Evolutionary conservation across 1,140 invertebrate genomes (phyloP).

Genomic region (Lepidurus packardi): DNA sequence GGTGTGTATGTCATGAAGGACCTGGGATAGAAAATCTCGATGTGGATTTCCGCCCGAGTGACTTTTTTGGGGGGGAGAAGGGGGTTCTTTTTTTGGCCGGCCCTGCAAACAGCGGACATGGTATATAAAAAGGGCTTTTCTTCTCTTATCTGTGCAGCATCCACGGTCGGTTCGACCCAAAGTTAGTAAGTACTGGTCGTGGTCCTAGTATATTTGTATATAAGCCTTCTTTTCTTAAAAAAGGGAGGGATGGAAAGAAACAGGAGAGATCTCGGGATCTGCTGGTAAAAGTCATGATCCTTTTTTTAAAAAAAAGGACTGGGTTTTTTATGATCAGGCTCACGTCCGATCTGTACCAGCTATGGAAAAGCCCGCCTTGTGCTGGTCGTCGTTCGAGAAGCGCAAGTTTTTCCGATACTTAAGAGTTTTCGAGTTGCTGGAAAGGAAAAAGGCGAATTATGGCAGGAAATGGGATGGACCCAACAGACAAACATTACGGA

Average conservation of each 20-base stretch:
- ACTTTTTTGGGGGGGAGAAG: neutral
- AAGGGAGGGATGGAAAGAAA: no score
- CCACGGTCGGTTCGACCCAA: neutral
- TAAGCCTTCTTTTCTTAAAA: neutral
- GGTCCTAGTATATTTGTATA: neutral
- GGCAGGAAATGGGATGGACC: neutral
- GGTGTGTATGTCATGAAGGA: neutral
- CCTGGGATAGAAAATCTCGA: constrained; percentile 17
- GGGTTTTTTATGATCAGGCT: neutral
- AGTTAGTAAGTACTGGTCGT: neutral
- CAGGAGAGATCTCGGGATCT: neutral
- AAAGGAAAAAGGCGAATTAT: constrained; percentile 6
- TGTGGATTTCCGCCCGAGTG: constrained; percentile 12
- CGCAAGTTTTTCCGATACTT: neutral
- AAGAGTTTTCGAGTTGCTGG: constrained; percentile 4
- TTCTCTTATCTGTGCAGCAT: constrained; percentile 1
- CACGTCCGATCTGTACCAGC: neutral
- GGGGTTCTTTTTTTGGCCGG: neutral
- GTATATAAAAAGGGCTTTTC: neutral
- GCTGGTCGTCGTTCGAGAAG: neutral
- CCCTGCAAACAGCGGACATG: neutral
- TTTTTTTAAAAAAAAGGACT: neutral
- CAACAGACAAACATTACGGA: constrained; percentile 17
- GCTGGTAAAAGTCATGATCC: neutral
- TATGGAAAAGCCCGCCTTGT: neutral